Conservation (phyloP, 1,140 invertebrate genomes). For the Amphibalanus amphitrite region DNA sequence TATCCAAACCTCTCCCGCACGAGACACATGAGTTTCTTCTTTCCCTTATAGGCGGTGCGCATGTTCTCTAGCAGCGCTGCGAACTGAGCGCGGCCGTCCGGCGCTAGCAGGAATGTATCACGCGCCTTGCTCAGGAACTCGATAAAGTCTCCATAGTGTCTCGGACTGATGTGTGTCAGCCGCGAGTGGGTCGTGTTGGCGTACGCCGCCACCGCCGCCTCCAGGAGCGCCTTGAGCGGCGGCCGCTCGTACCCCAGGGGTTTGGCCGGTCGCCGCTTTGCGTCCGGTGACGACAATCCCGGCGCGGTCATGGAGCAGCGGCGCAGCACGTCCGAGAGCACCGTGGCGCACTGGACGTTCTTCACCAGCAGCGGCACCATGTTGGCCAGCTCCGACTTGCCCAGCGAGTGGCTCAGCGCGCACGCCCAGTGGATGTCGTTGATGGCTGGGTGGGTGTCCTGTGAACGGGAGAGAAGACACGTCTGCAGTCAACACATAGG, state of each 20-base stretch:
- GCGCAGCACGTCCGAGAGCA: slow-evolving; percentile 62
- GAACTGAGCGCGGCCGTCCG: slow-evolving; percentile 64
- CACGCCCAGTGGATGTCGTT: slow-evolving; percentile 78
- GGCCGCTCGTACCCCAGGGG: slow-evolving; percentile 46
- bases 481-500: no score
- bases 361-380: slow-evolving; percentile 64
- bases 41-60: slow-evolving; percentile 73
- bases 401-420: slow-evolving; percentile 56
- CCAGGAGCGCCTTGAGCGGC: slow-evolving; percentile 51
- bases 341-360: slow-evolving; percentile 69
- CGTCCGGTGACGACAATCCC: slow-evolving; percentile 27
- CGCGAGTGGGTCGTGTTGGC: slow-evolving; percentile 67
- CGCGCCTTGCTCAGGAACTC: slow-evolving; percentile 60
- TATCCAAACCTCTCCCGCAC: slow-evolving; percentile 53
- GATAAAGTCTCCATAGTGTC: slow-evolving; percentile 65
- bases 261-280: slow-evolving; percentile 33
- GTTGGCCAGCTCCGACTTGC: slow-evolving; percentile 51
- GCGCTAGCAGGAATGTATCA: slow-evolving; percentile 63
- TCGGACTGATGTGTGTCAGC: slow-evolving; percentile 63
- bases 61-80: slow-evolving; percentile 64
- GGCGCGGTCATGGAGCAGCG: slow-evolving; percentile 54
- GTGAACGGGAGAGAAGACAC: slow-evolving; percentile 7
- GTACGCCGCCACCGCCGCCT: slow-evolving; percentile 55
- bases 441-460: slow-evolving; percentile 67
- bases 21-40: slow-evolving; percentile 64